phyloP scores from a whole-genome alignment of 2,797 vertebrate genomes.

The Triplophysa bombifrons region DNA sequence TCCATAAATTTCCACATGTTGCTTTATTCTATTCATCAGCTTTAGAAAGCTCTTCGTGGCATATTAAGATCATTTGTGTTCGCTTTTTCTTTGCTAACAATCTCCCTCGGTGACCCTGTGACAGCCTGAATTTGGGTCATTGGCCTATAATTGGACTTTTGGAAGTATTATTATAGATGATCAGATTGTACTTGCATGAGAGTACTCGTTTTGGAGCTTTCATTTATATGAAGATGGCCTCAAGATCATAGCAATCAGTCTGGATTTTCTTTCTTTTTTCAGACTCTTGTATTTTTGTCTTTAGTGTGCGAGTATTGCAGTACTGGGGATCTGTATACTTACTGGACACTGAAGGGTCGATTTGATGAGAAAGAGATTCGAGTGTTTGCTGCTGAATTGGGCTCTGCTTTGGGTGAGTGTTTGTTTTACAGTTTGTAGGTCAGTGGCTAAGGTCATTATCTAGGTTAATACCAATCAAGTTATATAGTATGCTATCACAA shows the following conservation, averaged over 20 bases:
- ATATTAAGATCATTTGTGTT: neutral
- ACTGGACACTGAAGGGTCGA: slow-evolving; percentile 77
- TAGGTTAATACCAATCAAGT: neutral
- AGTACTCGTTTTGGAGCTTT: neutral
- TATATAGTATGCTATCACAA: neutral
- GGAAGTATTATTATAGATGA: slow-evolving; percentile 2
- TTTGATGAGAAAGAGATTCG: slow-evolving; percentile 79
- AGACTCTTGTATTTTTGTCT: slow-evolving; percentile 10
- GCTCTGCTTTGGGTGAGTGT: slow-evolving; percentile 83
- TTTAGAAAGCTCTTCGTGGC: neutral
- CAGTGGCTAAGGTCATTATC: neutral
- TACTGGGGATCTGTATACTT: slow-evolving; percentile 81
- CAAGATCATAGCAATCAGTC: slow-evolving; percentile 9
- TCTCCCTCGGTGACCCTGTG: slow-evolving; percentile 12
- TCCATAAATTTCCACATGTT: neutral
- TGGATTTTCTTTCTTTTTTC: slow-evolving; percentile 1
- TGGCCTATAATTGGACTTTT: slow-evolving; percentile 10
- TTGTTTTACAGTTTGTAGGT: neutral
- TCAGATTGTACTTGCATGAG: neutral
- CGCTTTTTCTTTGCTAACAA: neutral
- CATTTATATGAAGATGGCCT: slow-evolving; percentile 6
- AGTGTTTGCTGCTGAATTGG: slow-evolving; percentile 85
- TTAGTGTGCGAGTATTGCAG: slow-evolving; percentile 86
- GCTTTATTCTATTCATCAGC: neutral
- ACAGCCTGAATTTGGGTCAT: slow-evolving; percentile 14